These are phyloP conservation scores for Cinclus cinclus DNA, from an alignment of 2,113 vertebrate genomes.

Conservation along the genomic window DNA sequence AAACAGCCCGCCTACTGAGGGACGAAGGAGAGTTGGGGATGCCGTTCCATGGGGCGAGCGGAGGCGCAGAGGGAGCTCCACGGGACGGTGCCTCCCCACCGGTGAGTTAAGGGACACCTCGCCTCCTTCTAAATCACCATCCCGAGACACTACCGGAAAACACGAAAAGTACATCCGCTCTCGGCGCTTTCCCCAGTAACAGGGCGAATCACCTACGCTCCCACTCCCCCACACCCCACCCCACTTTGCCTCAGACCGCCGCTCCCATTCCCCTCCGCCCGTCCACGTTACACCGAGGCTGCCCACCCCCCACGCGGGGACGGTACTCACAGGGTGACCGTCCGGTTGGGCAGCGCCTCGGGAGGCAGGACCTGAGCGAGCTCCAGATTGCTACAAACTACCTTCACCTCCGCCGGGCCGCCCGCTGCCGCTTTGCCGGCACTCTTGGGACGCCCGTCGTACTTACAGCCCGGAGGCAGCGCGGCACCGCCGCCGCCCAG, in stretches of 20 bases:
- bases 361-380: constrained; percentile 82
- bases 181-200: not conserved
- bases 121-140: not conserved
- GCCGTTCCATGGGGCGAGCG: not conserved
- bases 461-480: constrained; percentile 74
- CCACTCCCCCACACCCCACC: not conserved
- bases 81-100: too few relatives aligned
- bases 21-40: not conserved
- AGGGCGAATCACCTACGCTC: not conserved
- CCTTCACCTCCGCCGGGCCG: constrained; percentile 74
- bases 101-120: not conserved
- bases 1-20: not conserved
- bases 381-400: constrained; percentile 91
- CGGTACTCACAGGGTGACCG: constrained; percentile 91
- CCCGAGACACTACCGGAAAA: not conserved
- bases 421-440: constrained; percentile 33
- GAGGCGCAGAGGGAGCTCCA: not conserved
- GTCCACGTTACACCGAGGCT: not conserved
- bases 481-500: constrained; percentile 1
- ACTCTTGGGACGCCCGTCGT: constrained; percentile 66
- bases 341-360: constrained; percentile 86
- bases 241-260: not conserved
- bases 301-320: not conserved
- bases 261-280: not conserved
- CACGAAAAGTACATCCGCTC: not conserved